These are phyloP conservation scores for Brachystomella parvula DNA, from an alignment of 1,140 invertebrate genomes.

Conservation along the genomic window DNA sequence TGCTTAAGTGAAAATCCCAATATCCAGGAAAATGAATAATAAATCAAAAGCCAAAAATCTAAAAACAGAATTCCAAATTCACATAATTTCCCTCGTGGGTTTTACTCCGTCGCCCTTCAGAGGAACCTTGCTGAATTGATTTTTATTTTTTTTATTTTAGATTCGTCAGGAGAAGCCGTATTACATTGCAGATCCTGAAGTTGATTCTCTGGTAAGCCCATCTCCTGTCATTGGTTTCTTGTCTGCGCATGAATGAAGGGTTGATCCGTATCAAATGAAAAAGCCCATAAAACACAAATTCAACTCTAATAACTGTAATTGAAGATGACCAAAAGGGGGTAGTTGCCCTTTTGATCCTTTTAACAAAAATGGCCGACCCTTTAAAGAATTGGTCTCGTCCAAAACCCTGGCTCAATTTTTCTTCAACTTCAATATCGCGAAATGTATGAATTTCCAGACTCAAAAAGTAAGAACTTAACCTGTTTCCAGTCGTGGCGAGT, in stretches of 20 bases:
- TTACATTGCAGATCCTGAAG: slow-evolving; percentile 94
- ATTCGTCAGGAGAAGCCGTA: slow-evolving; percentile 96
- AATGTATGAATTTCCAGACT: too few species aligned
- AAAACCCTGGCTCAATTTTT: too few species aligned
- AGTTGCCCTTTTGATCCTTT: too few species aligned
- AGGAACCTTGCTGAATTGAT: not conserved
- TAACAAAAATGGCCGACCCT: too few species aligned
- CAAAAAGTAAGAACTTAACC: not conserved
- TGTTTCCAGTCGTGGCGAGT: not conserved
- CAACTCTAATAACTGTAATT: too few species aligned
- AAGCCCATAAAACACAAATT: too few species aligned
- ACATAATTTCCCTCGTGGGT: not conserved
- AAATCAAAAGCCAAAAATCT: not conserved
- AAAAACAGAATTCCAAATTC: not conserved
- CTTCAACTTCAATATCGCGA: too few species aligned
- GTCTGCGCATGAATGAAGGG: too few species aligned
- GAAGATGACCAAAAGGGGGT: too few species aligned
- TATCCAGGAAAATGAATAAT: not conserved
- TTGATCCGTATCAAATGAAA: too few species aligned
- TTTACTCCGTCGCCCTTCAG: not conserved
- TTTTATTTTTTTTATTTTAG: slow-evolving; percentile 65
- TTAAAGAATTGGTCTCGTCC: too few species aligned
- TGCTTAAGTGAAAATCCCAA: not conserved
- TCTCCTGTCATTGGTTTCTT: slow-evolving; percentile 1
- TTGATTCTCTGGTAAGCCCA: slow-evolving; percentile 92